Base-by-base conservation (phyloP, 2,797 vertebrate genomes). In the Karalla daura region DNA sequence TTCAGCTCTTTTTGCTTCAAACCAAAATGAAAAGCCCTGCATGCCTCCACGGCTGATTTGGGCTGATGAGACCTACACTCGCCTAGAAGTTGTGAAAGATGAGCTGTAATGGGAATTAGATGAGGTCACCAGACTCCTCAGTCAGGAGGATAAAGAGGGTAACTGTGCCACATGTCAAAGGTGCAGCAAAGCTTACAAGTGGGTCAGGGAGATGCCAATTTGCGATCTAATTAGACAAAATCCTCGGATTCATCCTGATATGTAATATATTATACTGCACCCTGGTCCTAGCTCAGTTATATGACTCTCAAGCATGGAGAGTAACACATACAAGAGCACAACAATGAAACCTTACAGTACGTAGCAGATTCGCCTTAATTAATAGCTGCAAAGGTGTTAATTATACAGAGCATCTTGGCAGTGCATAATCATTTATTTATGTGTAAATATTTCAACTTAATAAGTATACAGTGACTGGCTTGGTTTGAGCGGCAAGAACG, bases 1-100 rank as follows among this genome's bases (percentile, higher is more conserved):
- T 49, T 21, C n/a, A 36, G n/a, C 21, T 13, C 11, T 17, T 36
- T 28, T 35, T 25, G 7, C 14, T 23, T 27, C 47, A 47, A 13
- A 0, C 11, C 7, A 21, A 40, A 36, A 52, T 8, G 12, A 11
- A 43, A 27, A 3, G 12, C 5, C 8, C 3, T 13, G 36, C 24
- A 1, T 30, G 14, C 7, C 11, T 13, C 14, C 8, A 2, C 54
- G 49, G 30, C 27, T 58, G 30, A 20, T 32, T 49, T 28, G 28
- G 13, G 5, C 18, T 39, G 21, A 32, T 62, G 53, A 63, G 44
- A 49, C 21, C 10, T 62, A 21, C 50, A 45, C 52, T 54, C 14
- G 4, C 15, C 23, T 28, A 44, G 44, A 54, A 28, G 11, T 3
- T 18, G 46, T 15, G 44, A 49, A 61, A 20, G 18, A 13, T 28